A percentile compares a stretch with the other conserved stretches of the same genome.
Conservation (phyloP, 2,888 invertebrate species). For the Sabellastarte sp. region DNA sequence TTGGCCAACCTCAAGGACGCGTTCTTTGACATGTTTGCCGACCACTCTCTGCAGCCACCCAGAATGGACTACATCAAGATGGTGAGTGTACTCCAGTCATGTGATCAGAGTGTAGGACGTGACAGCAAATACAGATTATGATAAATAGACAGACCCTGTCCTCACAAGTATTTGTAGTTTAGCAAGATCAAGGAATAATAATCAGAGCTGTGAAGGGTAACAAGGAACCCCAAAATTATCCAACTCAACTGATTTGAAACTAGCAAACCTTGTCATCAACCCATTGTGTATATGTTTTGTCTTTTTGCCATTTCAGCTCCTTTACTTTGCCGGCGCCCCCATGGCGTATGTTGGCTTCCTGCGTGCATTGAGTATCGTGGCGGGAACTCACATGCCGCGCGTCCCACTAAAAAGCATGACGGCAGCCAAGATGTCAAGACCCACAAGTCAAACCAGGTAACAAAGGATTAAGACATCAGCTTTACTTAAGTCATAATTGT, state of each 20-base stretch:
- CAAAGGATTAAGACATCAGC: neutral
- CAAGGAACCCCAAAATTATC: no score
- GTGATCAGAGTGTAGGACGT: no score
- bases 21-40: slow-evolving; percentile 56
- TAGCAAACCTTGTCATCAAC: no score
- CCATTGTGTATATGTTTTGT: no score
- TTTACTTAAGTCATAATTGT: no score
- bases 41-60: slow-evolving; percentile 39
- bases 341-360: slow-evolving; percentile 55
- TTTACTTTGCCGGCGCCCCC: slow-evolving; percentile 52
- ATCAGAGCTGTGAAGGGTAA: no score
- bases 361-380: slow-evolving; percentile 54
- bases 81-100: no score
- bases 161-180: no score
- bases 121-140: no score
- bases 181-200: no score
- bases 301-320: slow-evolving; percentile 39
- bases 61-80: slow-evolving; percentile 51
- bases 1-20: slow-evolving; percentile 42
- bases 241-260: no score
- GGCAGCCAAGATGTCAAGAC: slow-evolving; percentile 7
- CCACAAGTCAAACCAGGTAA: slow-evolving; percentile 20
- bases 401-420: slow-evolving; percentile 7
- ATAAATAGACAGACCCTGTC: no score
- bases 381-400: slow-evolving; percentile 46